phyloP scores from a whole-genome alignment of 2,888 invertebrate species.

The Amiota communis region DNA sequence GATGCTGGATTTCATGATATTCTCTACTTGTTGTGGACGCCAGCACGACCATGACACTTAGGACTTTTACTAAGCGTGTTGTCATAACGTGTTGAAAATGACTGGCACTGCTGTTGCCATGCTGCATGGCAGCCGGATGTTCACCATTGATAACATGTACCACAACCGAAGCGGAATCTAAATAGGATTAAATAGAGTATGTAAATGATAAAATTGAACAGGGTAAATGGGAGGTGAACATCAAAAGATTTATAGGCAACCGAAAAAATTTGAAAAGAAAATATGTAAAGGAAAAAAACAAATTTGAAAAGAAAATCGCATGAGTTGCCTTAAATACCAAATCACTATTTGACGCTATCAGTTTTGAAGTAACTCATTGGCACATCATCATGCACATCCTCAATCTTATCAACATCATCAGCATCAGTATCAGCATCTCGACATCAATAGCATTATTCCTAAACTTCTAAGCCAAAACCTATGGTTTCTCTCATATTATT shows the following conservation, averaged over 20 bases:
- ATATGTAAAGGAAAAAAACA: no score
- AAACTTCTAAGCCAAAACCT: neutral
- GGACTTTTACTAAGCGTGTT: conserved; percentile 46
- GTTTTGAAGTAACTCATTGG: conserved; percentile 12
- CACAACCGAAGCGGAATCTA: conserved; percentile 85
- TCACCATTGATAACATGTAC: conserved; percentile 88
- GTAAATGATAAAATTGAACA: conserved; percentile 17
- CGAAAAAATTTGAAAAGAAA: neutral
- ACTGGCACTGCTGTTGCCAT: conserved; percentile 73
- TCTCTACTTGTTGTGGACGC: conserved; percentile 43
- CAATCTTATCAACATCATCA: neutral
- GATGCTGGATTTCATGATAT: conserved; percentile 17
- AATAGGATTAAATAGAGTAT: neutral
- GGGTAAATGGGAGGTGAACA: conserved; percentile 21
- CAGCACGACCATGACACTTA: conserved; percentile 40
- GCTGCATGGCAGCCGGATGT: conserved; percentile 80
- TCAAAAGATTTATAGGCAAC: neutral
- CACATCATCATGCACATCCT: neutral
- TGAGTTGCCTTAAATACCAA: conserved; percentile 15
- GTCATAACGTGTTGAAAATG: conserved; percentile 57
- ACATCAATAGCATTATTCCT: neutral
- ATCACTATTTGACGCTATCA: conserved; percentile 17
- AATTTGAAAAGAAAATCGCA: neutral
- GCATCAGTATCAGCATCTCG: neutral
- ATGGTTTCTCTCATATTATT: no score